phyloP scores from a whole-genome alignment of 2,797 vertebrate species.

The Oophaga sylvatica region DNA sequence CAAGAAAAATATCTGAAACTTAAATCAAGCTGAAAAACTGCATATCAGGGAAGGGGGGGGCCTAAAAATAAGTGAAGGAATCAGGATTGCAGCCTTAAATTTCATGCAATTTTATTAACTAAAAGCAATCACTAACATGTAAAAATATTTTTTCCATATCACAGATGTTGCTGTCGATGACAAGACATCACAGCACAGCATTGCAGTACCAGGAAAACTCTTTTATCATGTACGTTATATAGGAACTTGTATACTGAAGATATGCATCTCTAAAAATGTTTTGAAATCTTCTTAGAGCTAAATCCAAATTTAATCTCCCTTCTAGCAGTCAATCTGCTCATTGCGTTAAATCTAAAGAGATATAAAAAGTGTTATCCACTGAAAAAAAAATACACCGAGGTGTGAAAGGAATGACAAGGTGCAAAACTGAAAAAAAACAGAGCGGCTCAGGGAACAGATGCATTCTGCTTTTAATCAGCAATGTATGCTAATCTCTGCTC shows the following conservation, averaged over 20 bases:
- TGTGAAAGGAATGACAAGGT: slow-evolving; percentile 49
- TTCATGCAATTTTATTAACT: too few species aligned
- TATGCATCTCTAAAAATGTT: neutral
- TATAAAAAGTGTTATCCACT: slow-evolving; percentile 13
- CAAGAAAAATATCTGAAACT: too few species aligned
- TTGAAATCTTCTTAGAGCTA: neutral
- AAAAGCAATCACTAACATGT: too few species aligned
- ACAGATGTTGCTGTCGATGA: neutral
- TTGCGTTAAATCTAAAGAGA: slow-evolving; percentile 10
- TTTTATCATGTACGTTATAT: neutral
- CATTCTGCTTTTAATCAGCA: slow-evolving; percentile 12
- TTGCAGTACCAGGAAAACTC: neutral
- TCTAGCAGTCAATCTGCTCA: neutral
- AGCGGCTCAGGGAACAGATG: slow-evolving; percentile 24
- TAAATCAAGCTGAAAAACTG: too few species aligned
- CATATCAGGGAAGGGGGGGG: too few species aligned
- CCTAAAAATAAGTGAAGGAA: too few species aligned
- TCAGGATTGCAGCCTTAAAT: too few species aligned
- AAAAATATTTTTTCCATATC: too few species aligned
- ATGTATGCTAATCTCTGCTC: slow-evolving; percentile 27
- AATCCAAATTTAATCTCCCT: neutral
- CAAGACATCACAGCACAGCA: neutral
- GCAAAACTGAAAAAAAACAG: slow-evolving; percentile 14
- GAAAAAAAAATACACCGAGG: slow-evolving; percentile 17
- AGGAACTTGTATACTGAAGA: neutral